Base-by-base conservation (phyloP, 2,888 invertebrate genomes). In the Deilephila elpenor region DNA sequence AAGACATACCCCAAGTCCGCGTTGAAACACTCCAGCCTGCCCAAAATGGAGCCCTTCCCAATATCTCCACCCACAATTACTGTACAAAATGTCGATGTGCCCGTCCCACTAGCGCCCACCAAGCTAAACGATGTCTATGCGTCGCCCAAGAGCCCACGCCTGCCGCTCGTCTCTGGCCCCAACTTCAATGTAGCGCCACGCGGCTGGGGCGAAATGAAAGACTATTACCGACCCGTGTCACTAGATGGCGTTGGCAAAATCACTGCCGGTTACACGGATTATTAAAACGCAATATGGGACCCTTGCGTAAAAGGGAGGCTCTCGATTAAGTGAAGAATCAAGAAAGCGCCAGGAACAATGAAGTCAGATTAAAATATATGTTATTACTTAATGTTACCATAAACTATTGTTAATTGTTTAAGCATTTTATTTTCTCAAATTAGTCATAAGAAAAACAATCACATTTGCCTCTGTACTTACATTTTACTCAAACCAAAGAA, bases 111-210 rank as follows among this genome's bases (percentile, higher is more conserved):
- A n/a, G 92, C 94, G 1, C 93, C 94, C 0, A 95, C 93, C 0
- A 95, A 94, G 79, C 73, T 95, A 70, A 95, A 94, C 74, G 94
- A 94, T 79, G 93, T 94, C 0, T 94, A 92, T 75, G 92, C 95
- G 19, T 86, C 94, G 5, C 93, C 94, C 1, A 91, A 91, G 77
- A 92, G 93, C 76, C 92, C 93, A 4, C 85, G 92, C 17, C 73
- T 92, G 71, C 91, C 93, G 1, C 80, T 94, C 56, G 92, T 93
- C 73, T 90, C 86, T 78, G 93, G 95, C 59, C 95, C 95, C 34
- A 97, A 97, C 84, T 98, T 97, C 90, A 98, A 98, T 82, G 97
- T 97, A 0, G 97, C 97, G 53, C 97, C 98, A 5, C 95, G 98
- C 53, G 98, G 98, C 0, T 98, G 98, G 97, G 96, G 96, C 19